Evolutionary conservation across 2,888 invertebrate species (phyloP).

Genomic region (Timandra comae): DNA sequence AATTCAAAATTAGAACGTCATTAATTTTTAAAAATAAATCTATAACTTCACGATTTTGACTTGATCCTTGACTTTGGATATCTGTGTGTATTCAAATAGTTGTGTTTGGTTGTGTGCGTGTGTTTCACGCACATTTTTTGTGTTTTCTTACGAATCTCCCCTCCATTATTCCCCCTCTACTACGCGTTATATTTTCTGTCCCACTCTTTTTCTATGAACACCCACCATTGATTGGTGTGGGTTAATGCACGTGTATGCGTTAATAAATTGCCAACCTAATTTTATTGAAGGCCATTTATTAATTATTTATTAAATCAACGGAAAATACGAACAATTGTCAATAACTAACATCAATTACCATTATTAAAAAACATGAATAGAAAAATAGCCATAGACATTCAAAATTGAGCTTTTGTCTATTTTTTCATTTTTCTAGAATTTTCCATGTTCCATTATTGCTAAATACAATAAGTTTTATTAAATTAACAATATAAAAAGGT

Average conservation of each 20-base stretch:
- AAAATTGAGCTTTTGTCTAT: not conserved
- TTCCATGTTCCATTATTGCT: too few relatives aligned
- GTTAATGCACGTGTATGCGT: slow-evolving; percentile 50
- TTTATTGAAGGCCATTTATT: slow-evolving; percentile 64
- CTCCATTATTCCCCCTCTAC: slow-evolving; percentile 57
- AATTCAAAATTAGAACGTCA: slow-evolving; percentile 10
- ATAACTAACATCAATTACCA: slow-evolving; percentile 17
- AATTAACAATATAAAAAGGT: not conserved
- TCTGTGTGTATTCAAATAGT: slow-evolving; percentile 42
- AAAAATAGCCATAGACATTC: too few relatives aligned
- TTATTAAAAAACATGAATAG: not conserved
- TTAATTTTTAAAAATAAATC: slow-evolving; percentile 15
- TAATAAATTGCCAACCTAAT: slow-evolving; percentile 73
- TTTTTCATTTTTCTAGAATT: not conserved
- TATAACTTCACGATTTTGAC: slow-evolving; percentile 45
- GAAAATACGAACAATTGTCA: too few relatives aligned
- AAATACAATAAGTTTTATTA: not conserved
- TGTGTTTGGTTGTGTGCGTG: slow-evolving; percentile 44
- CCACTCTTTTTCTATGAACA: slow-evolving; percentile 71
- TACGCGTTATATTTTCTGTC: slow-evolving; percentile 61
- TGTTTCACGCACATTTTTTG: slow-evolving; percentile 72
- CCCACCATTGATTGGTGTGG: slow-evolving; percentile 40
- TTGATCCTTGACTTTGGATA: slow-evolving; percentile 43
- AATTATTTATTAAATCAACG: too few relatives aligned
- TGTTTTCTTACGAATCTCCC: slow-evolving; percentile 62